These are phyloP conservation scores for Arvicanthis niloticus DNA, from an alignment of 2,113 vertebrate genomes.

Conservation along the genomic window DNA sequence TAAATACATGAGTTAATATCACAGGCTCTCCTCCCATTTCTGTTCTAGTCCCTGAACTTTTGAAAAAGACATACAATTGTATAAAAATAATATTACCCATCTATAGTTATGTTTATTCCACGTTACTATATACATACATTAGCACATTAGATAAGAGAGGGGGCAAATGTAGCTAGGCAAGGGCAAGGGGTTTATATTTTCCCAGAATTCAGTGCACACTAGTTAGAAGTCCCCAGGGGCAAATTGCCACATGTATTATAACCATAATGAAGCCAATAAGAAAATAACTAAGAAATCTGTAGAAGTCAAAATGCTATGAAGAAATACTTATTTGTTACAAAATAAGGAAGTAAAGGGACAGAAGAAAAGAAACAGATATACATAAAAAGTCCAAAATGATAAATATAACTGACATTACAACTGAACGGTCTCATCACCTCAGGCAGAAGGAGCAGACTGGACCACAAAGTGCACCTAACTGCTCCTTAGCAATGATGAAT, in stretches of 20 bases:
- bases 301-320: neutral
- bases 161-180: neutral
- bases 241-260: neutral
- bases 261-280: constrained; percentile 11
- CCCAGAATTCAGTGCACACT: constrained; percentile 10
- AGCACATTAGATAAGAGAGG: neutral
- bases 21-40: neutral
- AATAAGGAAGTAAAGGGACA: neutral
- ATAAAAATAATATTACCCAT: constrained; percentile 36
- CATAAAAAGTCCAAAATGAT: neutral
- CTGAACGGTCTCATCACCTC: neutral
- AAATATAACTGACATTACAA: constrained; percentile 24
- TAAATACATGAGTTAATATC: neutral
- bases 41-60: neutral
- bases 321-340: constrained; percentile 42
- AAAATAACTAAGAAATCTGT: neutral
- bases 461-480: neutral
- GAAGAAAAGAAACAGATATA: neutral
- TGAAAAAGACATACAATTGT: neutral
- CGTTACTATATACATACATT: neutral
- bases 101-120: neutral
- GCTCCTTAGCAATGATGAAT: neutral
- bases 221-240: neutral
- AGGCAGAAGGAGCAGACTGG: constrained; percentile 3
- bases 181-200: constrained; percentile 26